phyloP scores from a whole-genome alignment of 2,113 vertebrate species.

The Corythaixoides concolor region DNA sequence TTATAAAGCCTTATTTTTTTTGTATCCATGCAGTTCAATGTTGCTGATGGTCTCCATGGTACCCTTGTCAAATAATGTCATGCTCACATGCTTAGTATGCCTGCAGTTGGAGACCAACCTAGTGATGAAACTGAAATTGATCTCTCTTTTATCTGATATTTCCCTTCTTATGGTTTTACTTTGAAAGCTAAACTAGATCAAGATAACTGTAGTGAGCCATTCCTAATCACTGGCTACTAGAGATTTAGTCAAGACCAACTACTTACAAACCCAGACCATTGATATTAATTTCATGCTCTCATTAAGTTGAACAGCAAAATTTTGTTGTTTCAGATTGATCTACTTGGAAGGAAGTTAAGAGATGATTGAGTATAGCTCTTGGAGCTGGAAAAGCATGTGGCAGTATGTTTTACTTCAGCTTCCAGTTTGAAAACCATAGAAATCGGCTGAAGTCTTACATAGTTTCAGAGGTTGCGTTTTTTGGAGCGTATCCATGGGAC shows the following conservation, averaged over 20 bases:
- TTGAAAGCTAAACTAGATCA: not conserved
- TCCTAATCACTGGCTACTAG: not conserved
- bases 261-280: not conserved
- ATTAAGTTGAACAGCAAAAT: not conserved
- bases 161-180: not conserved
- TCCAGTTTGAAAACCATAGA: not conserved
- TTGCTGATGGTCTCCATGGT: not conserved
- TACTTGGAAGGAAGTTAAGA: not conserved
- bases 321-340: not conserved
- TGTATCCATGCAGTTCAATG: accelerated
- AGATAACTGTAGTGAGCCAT: not conserved
- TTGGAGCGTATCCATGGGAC: not conserved
- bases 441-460: not conserved
- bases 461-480: not conserved
- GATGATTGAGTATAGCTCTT: not conserved
- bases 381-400: not conserved
- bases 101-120: not conserved
- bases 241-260: not conserved
- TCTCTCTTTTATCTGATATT: not conserved
- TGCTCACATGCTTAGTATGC: not conserved
- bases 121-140: not conserved
- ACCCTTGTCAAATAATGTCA: not conserved
- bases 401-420: not conserved
- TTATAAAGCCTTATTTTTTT: not conserved
- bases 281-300: not conserved